A percentile compares a stretch with the other conserved stretches of the same genome.
Conservation (phyloP, 2,113 vertebrate species). For the Anseranas semipalmata region DNA sequence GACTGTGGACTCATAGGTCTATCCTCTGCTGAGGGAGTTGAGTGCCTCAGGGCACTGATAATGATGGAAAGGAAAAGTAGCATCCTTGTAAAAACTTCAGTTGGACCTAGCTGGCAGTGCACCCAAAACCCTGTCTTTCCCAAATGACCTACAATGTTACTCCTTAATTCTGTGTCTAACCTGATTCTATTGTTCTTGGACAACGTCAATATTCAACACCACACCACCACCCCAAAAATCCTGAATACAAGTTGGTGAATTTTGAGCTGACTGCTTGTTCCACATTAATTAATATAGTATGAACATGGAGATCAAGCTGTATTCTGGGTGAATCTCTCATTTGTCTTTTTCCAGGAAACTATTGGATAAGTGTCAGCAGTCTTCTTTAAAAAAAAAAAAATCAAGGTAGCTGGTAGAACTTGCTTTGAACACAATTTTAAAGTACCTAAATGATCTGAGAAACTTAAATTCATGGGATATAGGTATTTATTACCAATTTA, state of each 20-base stretch:
- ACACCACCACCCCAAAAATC: background rate
- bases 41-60: background rate
- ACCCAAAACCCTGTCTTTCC: background rate
- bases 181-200: background rate
- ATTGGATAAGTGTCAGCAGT: background rate
- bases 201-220: background rate
- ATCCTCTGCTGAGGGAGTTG: background rate
- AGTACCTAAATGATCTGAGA: background rate
- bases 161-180: background rate
- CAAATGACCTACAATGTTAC: background rate
- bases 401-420: background rate
- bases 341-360: background rate
- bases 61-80: background rate
- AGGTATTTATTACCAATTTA: slow-evolving; percentile 33
- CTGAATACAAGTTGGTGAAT: fast-evolving
- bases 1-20: background rate
- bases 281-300: background rate
- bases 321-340: background rate
- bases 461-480: background rate
- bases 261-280: background rate
- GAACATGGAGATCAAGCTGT: background rate
- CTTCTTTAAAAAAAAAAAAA: background rate
- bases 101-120: background rate
- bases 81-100: background rate
- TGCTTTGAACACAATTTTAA: slow-evolving; percentile 22